A percentile compares a stretch with the other conserved stretches of the same genome.
Evolutionary conservation across 2,888 invertebrate species (phyloP).

Genomic region (Mactromeris polynyma): DNA sequence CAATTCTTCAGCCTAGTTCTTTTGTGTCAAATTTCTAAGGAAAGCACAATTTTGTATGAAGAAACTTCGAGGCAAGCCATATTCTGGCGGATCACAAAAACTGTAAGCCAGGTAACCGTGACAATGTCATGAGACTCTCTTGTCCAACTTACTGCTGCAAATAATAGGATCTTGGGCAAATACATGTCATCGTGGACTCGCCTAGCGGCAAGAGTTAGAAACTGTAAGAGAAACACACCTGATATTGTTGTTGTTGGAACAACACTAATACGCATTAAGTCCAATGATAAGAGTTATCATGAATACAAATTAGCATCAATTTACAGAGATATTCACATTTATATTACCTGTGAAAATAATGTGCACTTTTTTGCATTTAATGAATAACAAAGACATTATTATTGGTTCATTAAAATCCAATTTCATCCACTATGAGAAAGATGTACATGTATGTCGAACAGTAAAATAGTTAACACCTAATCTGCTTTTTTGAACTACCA

Average conservation of each 20-base stretch:
- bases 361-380: too few relatives aligned
- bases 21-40: constrained; percentile 2
- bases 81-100: constrained; percentile 51
- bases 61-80: constrained; percentile 10
- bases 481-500: too few relatives aligned
- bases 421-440: too few relatives aligned
- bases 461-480: too few relatives aligned
- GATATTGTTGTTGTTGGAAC: neutral
- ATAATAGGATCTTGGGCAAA: constrained; percentile 77
- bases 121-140: constrained; percentile 65
- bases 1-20: neutral
- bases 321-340: too few relatives aligned
- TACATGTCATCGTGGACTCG: constrained; percentile 76
- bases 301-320: too few relatives aligned
- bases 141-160: constrained; percentile 75
- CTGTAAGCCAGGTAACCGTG: constrained; percentile 64
- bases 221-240: constrained; percentile 67
- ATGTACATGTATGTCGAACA: too few relatives aligned
- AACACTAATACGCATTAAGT: too few relatives aligned
- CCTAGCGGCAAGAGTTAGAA: constrained; percentile 75
- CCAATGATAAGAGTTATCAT: too few relatives aligned
- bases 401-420: too few relatives aligned
- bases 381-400: too few relatives aligned
- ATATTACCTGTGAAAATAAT: too few relatives aligned
- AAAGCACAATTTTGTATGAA: constrained; percentile 6